Evolutionary conservation across 2,113 vertebrate species (phyloP).

Genomic region (Phodopus roborovskii): DNA sequence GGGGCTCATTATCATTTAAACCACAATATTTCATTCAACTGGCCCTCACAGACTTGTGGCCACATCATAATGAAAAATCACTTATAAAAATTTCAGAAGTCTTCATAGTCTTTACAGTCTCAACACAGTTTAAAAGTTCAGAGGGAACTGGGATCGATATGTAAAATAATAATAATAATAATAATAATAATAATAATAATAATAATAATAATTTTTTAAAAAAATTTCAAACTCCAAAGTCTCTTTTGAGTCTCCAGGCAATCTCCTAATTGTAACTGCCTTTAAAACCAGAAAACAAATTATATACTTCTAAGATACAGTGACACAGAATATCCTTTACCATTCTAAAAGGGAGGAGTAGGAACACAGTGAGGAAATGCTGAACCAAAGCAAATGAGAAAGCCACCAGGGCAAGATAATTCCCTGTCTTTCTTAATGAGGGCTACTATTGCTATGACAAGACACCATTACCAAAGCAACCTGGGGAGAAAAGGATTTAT

Average conservation of each 20-base stretch:
- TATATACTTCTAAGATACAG: not conserved
- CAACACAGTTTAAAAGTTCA: not conserved
- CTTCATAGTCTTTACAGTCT: not conserved
- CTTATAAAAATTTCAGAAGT: not conserved
- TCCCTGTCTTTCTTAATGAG: not conserved
- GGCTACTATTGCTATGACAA: not conserved
- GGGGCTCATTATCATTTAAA: not conserved
- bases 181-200: no score
- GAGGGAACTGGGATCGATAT: no score
- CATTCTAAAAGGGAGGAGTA: not conserved
- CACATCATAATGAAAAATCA: not conserved
- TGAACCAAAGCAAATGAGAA: not conserved
- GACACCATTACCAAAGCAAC: not conserved
- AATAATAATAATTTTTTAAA: no score
- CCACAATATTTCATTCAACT: not conserved
- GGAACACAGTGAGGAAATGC: not conserved
- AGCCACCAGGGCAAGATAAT: not conserved
- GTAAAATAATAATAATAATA: no score
- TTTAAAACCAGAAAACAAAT: not conserved
- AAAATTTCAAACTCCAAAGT: not conserved
- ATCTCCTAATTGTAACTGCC: not conserved
- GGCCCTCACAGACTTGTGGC: not conserved
- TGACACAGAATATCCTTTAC: not conserved
- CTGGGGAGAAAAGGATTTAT: not conserved
- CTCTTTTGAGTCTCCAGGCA: not conserved